Base-by-base conservation (phyloP, 2,113 vertebrate genomes). In the Hystrix brachyura region DNA sequence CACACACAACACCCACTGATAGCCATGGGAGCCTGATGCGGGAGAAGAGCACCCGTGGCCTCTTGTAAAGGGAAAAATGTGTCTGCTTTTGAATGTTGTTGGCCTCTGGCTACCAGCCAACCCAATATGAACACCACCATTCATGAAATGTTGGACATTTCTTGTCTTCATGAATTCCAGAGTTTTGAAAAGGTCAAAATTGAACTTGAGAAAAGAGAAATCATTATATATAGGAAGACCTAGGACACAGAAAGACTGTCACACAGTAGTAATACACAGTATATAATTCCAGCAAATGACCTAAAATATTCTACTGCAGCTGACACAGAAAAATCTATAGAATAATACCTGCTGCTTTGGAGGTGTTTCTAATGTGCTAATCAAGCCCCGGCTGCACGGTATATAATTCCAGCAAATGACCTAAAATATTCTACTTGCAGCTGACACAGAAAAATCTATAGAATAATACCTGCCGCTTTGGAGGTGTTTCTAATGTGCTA, bases 101-200 rank as follows among this genome's bases (percentile, higher is more conserved):
- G 90, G 46, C 17, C 93, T 27, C 74, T 97, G 93, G 60, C 90
- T 67, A 48, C 94, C 46, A 86, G 96, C 96, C 94, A 98, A 96
- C 46, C 3, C 64, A 85, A 88, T 80, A 96, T 79, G 51, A 93
- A 98, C 95, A 96, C 1, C 11, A 57, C 84, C 53, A 90, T 87
- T 98, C 97, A 98, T 89, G 46, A 74, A 46, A 4, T 81, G 6
- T 3, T 96, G 43, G 97, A 92, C 69, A 94, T 23, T 93, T 81
- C 72, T 65, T 91, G 95, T 98, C 90, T 96, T 89, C 78, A 92
- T 67, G 43, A 97, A 98, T 98, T 69, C 65, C 94, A 97, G 67
- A 90, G 96, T 98, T 97, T 93, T 88, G 78, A 94, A 92, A 97
- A 98, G 94, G 71, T 96, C 96, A 98, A 95, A 83, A 97, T 95